Evolutionary conservation across 2,888 invertebrate species (phyloP).

Genomic region (Watsonalla cultraria): DNA sequence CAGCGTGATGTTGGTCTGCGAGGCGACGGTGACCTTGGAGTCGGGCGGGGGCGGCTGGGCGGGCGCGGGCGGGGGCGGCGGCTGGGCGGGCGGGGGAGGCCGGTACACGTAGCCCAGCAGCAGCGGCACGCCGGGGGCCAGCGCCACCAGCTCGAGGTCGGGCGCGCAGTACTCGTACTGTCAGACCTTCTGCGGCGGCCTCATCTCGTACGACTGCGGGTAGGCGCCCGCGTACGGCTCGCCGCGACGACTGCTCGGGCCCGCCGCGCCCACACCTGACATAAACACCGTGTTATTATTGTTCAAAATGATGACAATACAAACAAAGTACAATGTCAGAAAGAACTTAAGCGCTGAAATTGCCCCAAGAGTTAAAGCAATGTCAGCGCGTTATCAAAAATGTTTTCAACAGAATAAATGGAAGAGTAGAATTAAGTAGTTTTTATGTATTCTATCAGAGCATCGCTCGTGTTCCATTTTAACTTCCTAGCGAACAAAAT

Average conservation of each 20-base stretch:
- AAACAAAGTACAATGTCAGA: no score
- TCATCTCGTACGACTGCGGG: conserved; percentile 86
- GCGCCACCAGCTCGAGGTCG: conserved; percentile 55
- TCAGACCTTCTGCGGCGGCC: conserved; percentile 83
- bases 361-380: no score
- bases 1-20: conserved; percentile 67
- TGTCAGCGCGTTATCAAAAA: no score
- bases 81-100: conserved; percentile 17
- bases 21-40: conserved; percentile 45
- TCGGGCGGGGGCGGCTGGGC: conserved; percentile 11
- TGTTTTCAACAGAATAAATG: no score
- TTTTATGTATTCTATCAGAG: no score
- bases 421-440: no score
- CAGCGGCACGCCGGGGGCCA: conserved; percentile 61
- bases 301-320: no score
- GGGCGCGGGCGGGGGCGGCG: conserved; percentile 7
- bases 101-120: conserved; percentile 64
- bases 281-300: conserved; percentile 15
- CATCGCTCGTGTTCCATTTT: no score
- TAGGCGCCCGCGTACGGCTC: conserved; percentile 87
- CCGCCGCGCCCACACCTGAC: conserved; percentile 60
- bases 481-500: no score
- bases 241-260: conserved; percentile 70
- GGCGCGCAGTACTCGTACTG: conserved; percentile 59
- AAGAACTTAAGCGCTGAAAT: no score